Percentiles rank a stretch among this genome's conserved stretches.
phyloP scores from a whole-genome alignment of 1,140 invertebrate species.

The Lepidurus packardi region DNA sequence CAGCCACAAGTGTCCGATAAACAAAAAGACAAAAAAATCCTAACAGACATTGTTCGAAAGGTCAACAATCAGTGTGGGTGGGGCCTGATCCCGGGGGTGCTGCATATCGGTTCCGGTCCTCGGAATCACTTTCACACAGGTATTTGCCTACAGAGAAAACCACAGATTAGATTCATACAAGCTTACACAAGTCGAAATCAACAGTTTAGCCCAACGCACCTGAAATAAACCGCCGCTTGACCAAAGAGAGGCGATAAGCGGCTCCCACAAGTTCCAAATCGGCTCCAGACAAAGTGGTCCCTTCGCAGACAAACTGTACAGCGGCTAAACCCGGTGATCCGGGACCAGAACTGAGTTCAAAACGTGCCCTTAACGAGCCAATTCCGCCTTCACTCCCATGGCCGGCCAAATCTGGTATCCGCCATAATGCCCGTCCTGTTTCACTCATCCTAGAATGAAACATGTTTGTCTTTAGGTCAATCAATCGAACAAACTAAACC shows the following conservation, averaged over 20 bases:
- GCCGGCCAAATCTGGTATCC: slow-evolving; percentile 79
- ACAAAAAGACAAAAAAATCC: background rate
- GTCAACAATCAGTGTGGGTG: slow-evolving; percentile 26
- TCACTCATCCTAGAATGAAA: slow-evolving; percentile 59
- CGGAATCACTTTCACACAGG: slow-evolving; percentile 78
- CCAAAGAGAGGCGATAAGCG: slow-evolving; percentile 86
- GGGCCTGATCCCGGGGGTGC: slow-evolving; percentile 38
- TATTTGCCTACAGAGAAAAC: slow-evolving; percentile 60
- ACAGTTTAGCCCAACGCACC: slow-evolving; percentile 53
- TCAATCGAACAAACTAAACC: background rate
- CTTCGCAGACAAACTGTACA: slow-evolving; percentile 90
- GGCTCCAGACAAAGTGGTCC: slow-evolving; percentile 84
- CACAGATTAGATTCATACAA: slow-evolving; percentile 32
- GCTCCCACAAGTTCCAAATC: slow-evolving; percentile 83
- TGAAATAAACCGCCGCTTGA: slow-evolving; percentile 89
- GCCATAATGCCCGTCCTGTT: slow-evolving; percentile 79
- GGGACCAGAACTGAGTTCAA: slow-evolving; percentile 75
- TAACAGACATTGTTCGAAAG: background rate
- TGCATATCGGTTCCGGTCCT: slow-evolving; percentile 46
- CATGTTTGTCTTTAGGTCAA: no score
- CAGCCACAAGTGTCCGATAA: background rate
- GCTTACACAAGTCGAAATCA: slow-evolving; percentile 1
- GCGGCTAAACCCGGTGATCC: slow-evolving; percentile 74
- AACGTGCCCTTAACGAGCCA: slow-evolving; percentile 80
- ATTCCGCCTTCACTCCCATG: slow-evolving; percentile 73